Base-by-base conservation (phyloP, 2,113 vertebrate species). In the Brienomyrus brachyistius region DNA sequence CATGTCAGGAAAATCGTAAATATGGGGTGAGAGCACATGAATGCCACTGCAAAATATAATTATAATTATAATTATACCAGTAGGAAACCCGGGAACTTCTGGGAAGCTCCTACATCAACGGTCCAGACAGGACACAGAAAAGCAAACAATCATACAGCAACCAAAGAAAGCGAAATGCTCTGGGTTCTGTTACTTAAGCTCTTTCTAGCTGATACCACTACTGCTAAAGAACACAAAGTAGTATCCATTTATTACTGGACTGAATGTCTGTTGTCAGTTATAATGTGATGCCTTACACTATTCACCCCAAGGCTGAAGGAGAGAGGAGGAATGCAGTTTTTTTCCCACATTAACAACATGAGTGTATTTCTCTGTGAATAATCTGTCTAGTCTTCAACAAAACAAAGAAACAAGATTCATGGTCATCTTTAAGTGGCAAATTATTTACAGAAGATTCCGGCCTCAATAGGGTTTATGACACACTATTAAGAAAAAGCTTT, bases 121-220 rank as follows among this genome's bases (percentile, higher is more conserved):
- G 45, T 31, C 45, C 56, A 45, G 45, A 27, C 7, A 43, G 56
- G 48, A 59, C 45, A 86, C 54, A 51, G 52, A 59, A 86, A n/a
- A 51, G 13, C 74, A 52, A 86, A 52, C 5, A 74, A 89, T 90
- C 40, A 86, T 45, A 89, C 82, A 86, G 89, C 27, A 4, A 89
- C 56, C 82, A 43, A 86, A 70, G 82, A 90, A 90, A 90, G 13
- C 74, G 56, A 74, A 90, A 86, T 70, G 59, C 83, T 52, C 82
- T 66, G 80, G 85, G 89, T 54, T 59, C 83, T 66, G 50, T 86
- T 86, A 80, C 43, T 35, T 89, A 48, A 62, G 89, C 43, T 59
- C 80, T 47, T 89, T 89, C 66, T 23, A 13, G 45, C 13, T n/a
- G 74, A 89, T 50, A 89, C 51, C 15, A 10, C 45, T 19, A 40